Percentiles rank a stretch among this genome's conserved stretches.
Evolutionary conservation across 2,113 vertebrate genomes (phyloP).

Genomic region (Actenoides hombroni): DNA sequence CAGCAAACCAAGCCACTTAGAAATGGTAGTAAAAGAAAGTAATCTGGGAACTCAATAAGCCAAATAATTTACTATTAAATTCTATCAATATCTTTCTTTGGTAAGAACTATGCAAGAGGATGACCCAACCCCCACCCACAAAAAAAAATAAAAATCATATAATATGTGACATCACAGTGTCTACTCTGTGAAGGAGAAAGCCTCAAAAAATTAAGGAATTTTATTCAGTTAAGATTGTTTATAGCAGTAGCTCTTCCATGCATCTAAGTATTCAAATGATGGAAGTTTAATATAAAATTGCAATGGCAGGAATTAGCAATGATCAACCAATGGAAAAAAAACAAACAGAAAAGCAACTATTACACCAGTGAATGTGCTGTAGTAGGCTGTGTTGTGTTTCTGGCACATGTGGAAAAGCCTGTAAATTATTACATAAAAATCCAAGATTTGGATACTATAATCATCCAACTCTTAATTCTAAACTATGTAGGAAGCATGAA

Average conservation of each 20-base stretch:
- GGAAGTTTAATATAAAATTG: slow-evolving; percentile 42
- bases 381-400: not conserved
- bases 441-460: slow-evolving; percentile 1
- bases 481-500: slow-evolving; percentile 26
- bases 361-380: slow-evolving; percentile 1
- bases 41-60: slow-evolving; percentile 45
- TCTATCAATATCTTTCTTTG: slow-evolving; percentile 57
- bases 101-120: slow-evolving; percentile 50
- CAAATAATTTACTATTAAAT: slow-evolving; percentile 62
- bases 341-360: not conserved
- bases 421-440: slow-evolving; percentile 28
- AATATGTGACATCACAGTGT: slow-evolving; percentile 64
- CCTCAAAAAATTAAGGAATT: slow-evolving; percentile 64
- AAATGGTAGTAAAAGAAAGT: slow-evolving; percentile 52
- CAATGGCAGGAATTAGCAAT: slow-evolving; percentile 9
- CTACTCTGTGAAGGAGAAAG: slow-evolving; percentile 65
- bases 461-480: slow-evolving; percentile 22
- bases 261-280: slow-evolving; percentile 16
- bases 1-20: slow-evolving; percentile 47
- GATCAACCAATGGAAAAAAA: not conserved
- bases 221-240: slow-evolving; percentile 54
- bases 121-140: not conserved
- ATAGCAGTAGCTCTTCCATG: slow-evolving; percentile 42
- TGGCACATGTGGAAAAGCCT: slow-evolving; percentile 33
- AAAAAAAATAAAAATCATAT: not conserved